These are phyloP conservation scores for Dendrolimus kikuchii DNA, from an alignment of 1,140 invertebrate genomes.

Conservation along the genomic window DNA sequence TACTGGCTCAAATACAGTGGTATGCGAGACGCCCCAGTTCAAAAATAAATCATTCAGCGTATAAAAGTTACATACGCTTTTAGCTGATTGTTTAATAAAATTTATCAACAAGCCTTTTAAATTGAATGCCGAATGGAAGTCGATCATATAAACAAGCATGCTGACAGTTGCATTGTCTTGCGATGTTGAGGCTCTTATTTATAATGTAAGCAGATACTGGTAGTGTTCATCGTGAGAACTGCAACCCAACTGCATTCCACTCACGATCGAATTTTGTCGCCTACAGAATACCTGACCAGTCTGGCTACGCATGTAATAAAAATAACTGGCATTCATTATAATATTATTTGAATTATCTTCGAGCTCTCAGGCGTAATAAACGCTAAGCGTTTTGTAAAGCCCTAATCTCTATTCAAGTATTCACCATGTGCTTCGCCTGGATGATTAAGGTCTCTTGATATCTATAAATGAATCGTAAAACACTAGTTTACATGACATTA, in stretches of 20 bases:
- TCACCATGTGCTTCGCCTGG: constrained; percentile 6
- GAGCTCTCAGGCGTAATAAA: constrained; percentile 9
- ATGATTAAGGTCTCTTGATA: constrained; percentile 11
- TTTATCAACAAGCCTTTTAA: too few species aligned
- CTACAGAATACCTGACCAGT: constrained; percentile 6
- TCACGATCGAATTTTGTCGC: constrained; percentile 5
- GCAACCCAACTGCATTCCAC: constrained; percentile 9
- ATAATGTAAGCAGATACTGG: constrained; percentile 1
- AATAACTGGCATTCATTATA: constrained; percentile 11
- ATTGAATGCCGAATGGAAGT: too few species aligned
- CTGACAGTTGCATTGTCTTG: background rate
- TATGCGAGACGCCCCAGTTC: background rate
- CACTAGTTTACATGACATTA: background rate
- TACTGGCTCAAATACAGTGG: background rate
- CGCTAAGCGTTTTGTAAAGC: constrained; percentile 9
- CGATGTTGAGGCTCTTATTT: background rate
- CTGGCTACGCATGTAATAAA: constrained; percentile 5
- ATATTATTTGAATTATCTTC: constrained; percentile 13
- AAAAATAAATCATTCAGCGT: background rate
- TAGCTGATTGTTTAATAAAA: too few species aligned
- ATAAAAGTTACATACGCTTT: too few species aligned
- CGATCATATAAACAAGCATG: too few species aligned
- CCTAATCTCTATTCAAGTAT: constrained; percentile 8
- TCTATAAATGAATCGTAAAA: background rate
- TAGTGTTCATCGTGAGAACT: constrained; percentile 9